Evolutionary conservation across 2,888 invertebrate genomes (phyloP).

Genomic region (Trichopoda pennipes): DNA sequence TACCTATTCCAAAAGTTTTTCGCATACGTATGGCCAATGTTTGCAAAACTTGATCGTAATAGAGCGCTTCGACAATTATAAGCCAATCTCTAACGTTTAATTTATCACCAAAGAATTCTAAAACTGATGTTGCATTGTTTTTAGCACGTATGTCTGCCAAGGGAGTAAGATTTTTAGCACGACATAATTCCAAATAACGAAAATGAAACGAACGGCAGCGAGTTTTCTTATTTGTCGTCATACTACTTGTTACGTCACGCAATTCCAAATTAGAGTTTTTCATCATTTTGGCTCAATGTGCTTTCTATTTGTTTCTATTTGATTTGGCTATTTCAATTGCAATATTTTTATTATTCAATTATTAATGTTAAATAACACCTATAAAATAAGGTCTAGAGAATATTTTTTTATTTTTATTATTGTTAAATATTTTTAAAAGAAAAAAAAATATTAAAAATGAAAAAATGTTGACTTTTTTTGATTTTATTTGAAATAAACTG

Average conservation of each 20-base stretch:
- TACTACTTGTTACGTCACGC: conserved; percentile 66
- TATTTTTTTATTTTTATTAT: conserved; percentile 12
- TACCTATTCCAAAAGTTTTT: conserved; percentile 76
- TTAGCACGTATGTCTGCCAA: conserved; percentile 76
- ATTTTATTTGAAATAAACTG: conserved; percentile 50
- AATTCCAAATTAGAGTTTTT: conserved; percentile 67
- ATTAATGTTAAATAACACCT: background rate
- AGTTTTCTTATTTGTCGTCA: conserved; percentile 73
- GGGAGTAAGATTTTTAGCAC: conserved; percentile 78
- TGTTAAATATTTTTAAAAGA: conserved; percentile 39
- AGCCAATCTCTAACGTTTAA: conserved; percentile 89
- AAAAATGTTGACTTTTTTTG: conserved; percentile 61
- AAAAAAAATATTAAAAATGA: conserved; percentile 9
- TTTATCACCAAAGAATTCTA: conserved; percentile 89
- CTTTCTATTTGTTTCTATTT: conserved; percentile 29
- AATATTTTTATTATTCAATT: conserved; percentile 21
- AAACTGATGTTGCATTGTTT: conserved; percentile 81
- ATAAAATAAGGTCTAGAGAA: background rate
- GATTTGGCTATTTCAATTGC: conserved; percentile 11
- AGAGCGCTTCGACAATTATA: conserved; percentile 87
- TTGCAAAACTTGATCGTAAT: conserved; percentile 87
- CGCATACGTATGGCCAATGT: conserved; percentile 86
- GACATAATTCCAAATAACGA: conserved; percentile 80
- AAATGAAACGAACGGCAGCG: conserved; percentile 79
- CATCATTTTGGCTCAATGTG: conserved; percentile 51